A percentile compares a stretch with the other conserved stretches of the same genome.
Evolutionary conservation across 1,140 invertebrate species (phyloP).

Genomic region (Cyclina sinensis): DNA sequence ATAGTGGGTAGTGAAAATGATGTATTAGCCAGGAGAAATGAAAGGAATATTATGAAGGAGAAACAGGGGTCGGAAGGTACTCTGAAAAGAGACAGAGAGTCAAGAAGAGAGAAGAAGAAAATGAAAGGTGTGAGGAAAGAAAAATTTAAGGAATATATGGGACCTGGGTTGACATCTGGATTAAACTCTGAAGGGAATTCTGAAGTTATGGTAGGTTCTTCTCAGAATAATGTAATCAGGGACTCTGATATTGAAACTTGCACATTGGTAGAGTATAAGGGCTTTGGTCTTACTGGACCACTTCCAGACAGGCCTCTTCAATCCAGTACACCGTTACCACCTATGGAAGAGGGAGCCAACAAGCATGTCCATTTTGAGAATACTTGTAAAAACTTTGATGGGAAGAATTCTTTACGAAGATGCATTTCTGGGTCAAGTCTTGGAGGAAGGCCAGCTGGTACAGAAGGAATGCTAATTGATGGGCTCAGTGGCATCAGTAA

Average conservation of each 20-base stretch:
- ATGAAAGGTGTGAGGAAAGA: constrained; percentile 57
- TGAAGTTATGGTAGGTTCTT: neutral
- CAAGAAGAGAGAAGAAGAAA: constrained; percentile 52
- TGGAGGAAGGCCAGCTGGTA: constrained; percentile 37
- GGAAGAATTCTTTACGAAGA: neutral
- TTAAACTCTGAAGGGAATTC: neutral
- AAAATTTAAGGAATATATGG: constrained; percentile 66
- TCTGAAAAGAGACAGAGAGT: constrained; percentile 37
- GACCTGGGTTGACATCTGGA: constrained; percentile 54
- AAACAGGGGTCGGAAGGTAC: neutral
- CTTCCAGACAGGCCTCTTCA: constrained; percentile 30
- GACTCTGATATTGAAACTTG: constrained; percentile 45
- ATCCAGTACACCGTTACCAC: constrained; percentile 22
- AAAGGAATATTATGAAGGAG: neutral
- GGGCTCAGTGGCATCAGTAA: neutral
- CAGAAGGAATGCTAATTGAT: constrained; percentile 39
- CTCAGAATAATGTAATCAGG: neutral
- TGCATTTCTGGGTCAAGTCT: constrained; percentile 28
- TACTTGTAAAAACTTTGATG: neutral
- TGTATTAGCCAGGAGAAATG: neutral
- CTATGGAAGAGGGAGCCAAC: neutral
- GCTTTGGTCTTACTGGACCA: constrained; percentile 58
- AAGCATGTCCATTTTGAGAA: neutral
- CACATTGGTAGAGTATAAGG: constrained; percentile 59
- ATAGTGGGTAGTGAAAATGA: neutral